phyloP scores from a whole-genome alignment of 2,888 invertebrate species.

The Drosophila anomelani region DNA sequence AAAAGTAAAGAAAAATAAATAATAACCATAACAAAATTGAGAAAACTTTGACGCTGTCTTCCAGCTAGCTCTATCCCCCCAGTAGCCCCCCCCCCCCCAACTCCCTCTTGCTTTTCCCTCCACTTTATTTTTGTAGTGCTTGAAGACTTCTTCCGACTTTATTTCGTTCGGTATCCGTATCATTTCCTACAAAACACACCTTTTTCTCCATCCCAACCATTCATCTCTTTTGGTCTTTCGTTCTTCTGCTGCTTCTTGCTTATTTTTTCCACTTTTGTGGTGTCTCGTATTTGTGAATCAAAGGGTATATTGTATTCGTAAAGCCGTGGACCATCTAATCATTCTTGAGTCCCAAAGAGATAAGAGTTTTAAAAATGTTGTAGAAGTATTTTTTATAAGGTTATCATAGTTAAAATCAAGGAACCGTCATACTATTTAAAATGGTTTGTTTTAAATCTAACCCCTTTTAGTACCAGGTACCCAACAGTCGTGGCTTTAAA shows the following conservation, averaged over 20 bases:
- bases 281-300: background rate
- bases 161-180: conserved; percentile 43
- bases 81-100: conserved; percentile 14
- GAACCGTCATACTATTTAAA: background rate
- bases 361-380: background rate
- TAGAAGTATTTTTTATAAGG: too few species aligned
- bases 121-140: conserved; percentile 42
- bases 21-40: conserved; percentile 53
- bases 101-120: conserved; percentile 37
- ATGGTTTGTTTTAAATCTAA: background rate
- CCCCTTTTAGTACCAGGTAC: background rate
- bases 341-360: background rate
- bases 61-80: conserved; percentile 15
- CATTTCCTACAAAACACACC: conserved; percentile 51
- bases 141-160: conserved; percentile 49
- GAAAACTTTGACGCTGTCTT: conserved; percentile 64
- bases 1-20: conserved; percentile 41
- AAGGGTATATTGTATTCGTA: background rate
- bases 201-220: conserved; percentile 23
- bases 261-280: conserved; percentile 43
- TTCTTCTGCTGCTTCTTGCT: conserved; percentile 25
- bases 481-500: background rate
- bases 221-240: conserved; percentile 10
- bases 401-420: too few species aligned
- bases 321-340: too few species aligned